Percentiles rank a stretch among this genome's conserved stretches.
phyloP scores from a whole-genome alignment of 2,888 invertebrate species.

The Adelphocoris suturalis region DNA sequence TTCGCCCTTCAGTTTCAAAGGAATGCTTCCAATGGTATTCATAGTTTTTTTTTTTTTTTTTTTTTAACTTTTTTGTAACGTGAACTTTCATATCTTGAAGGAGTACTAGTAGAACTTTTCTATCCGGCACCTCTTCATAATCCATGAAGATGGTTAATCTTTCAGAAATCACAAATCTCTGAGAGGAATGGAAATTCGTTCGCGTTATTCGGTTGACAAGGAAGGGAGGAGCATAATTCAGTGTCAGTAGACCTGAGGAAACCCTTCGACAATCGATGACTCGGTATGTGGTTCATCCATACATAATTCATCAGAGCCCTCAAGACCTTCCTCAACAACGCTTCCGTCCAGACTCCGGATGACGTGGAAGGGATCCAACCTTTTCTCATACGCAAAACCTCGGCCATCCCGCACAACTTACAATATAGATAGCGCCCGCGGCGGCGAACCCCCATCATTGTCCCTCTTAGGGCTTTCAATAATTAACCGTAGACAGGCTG shows the following conservation, averaged over 20 bases:
- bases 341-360: slow-evolving; percentile 13
- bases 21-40: no score
- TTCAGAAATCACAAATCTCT: no score
- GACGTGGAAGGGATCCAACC: neutral
- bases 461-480: slow-evolving; percentile 14
- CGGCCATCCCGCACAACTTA: slow-evolving; percentile 11
- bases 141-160: no score
- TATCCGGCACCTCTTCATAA: no score
- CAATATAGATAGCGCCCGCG: slow-evolving; percentile 4
- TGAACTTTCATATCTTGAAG: no score
- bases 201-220: no score
- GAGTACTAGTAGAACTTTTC: no score
- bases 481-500: slow-evolving; percentile 15
- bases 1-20: no score
- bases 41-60: no score
- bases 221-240: neutral
- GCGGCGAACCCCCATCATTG: slow-evolving; percentile 39
- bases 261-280: slow-evolving; percentile 30
- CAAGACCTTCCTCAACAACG: slow-evolving; percentile 13
- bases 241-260: neutral
- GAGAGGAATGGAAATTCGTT: no score
- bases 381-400: neutral
- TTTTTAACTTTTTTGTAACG: no score
- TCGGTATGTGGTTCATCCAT: slow-evolving; percentile 12
- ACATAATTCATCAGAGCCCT: slow-evolving; percentile 14